These are phyloP conservation scores for Squalus acanthias DNA, from an alignment of 2,797 vertebrate genomes.

Conservation along the genomic window DNA sequence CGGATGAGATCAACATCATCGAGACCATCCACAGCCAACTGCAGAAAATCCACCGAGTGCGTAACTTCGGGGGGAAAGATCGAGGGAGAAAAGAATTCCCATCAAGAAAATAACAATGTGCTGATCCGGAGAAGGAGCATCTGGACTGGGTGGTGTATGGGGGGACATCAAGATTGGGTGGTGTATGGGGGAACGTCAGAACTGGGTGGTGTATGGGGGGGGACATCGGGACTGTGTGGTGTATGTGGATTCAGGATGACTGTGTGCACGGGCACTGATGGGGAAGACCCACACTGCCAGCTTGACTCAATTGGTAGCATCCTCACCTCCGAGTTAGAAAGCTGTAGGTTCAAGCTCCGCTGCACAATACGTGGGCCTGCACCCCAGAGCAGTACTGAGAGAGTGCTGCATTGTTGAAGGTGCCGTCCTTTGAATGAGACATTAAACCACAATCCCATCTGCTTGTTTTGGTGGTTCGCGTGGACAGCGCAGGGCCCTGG, in stretches of 20 bases:
- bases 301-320: background rate
- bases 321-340: background rate
- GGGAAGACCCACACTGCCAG: background rate
- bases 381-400: background rate
- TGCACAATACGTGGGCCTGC: background rate
- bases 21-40: slow-evolving; percentile 77
- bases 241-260: background rate
- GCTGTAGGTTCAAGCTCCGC: background rate
- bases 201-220: background rate
- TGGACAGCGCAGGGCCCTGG: background rate
- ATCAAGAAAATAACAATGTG: background rate
- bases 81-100: slow-evolving; percentile 74
- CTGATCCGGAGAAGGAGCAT: background rate
- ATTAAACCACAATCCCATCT: background rate
- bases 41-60: slow-evolving; percentile 72
- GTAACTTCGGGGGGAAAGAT: slow-evolving; percentile 66
- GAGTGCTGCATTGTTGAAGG: background rate
- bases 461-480: background rate
- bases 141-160: background rate
- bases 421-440: background rate
- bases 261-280: background rate
- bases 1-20: slow-evolving; percentile 76
- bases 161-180: background rate
- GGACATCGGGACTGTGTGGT: no score
- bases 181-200: background rate